These are phyloP conservation scores for Trichoplusia ni DNA, from an alignment of 1,140 invertebrate genomes.

Conservation along the genomic window DNA sequence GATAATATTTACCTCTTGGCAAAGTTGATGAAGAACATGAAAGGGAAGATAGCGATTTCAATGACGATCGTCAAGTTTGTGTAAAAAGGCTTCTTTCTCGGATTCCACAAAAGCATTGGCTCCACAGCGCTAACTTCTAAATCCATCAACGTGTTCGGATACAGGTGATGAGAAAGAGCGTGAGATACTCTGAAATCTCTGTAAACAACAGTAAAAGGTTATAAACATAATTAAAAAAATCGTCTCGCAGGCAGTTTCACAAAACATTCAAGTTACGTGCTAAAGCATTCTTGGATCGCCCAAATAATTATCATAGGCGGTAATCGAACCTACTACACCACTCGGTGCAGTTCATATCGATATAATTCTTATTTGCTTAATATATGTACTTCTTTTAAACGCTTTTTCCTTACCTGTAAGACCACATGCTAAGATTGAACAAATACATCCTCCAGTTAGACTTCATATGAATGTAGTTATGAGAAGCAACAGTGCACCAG, in stretches of 20 bases:
- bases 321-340: no score
- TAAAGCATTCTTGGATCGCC: no score
- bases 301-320: no score
- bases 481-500: constrained; percentile 84
- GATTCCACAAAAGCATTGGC: constrained; percentile 87
- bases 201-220: constrained; percentile 49
- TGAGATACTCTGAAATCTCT: constrained; percentile 90
- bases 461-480: constrained; percentile 91
- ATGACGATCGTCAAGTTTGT: constrained; percentile 52
- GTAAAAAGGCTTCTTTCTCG: constrained; percentile 67
- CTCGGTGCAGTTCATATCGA: not conserved
- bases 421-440: constrained; percentile 87
- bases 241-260: not conserved
- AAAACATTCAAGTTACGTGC: not conserved
- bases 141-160: constrained; percentile 90
- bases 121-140: constrained; percentile 87
- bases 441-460: constrained; percentile 92
- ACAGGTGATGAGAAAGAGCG: constrained; percentile 90
- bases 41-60: constrained; percentile 54
- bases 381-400: not conserved
- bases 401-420: constrained; percentile 80
- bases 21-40: constrained; percentile 55
- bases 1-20: constrained; percentile 50
- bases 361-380: not conserved
- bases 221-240: not conserved